Conservation (phyloP, 2,888 invertebrate genomes). For the Mimumesa dahlbomi region DNA sequence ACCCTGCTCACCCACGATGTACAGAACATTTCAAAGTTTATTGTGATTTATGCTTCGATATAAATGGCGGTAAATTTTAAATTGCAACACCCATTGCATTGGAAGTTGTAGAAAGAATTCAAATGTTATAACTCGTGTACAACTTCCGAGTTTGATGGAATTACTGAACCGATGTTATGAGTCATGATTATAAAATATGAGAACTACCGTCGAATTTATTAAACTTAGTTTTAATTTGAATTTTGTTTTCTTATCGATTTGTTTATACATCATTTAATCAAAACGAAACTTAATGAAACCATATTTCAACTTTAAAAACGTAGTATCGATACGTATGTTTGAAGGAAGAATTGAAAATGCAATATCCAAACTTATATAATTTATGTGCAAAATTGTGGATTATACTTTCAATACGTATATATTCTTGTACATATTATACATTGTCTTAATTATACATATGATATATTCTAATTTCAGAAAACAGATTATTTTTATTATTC, state of each 20-base stretch:
- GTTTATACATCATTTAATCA: not conserved
- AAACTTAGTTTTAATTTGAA: not conserved
- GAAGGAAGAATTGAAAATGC: too few species aligned
- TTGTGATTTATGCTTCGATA: slow-evolving; percentile 26
- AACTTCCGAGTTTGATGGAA: too few species aligned
- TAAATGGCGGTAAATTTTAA: slow-evolving; percentile 26
- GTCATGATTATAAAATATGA: too few species aligned
- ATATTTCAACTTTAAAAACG: too few species aligned
- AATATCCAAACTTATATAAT: not conserved
- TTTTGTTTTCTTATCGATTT: not conserved
- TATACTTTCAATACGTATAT: slow-evolving; percentile 9
- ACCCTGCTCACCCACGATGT: slow-evolving; percentile 33
- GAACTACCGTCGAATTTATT: too few species aligned
- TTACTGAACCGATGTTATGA: too few species aligned
- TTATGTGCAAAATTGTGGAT: not conserved
- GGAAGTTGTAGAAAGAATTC: not conserved
- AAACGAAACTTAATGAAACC: not conserved
- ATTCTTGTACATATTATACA: slow-evolving; percentile 12
- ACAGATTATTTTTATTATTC: not conserved
- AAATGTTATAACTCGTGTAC: too few species aligned
- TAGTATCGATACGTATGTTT: too few species aligned
- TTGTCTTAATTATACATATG: slow-evolving; percentile 11
- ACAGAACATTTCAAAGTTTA: too few species aligned
- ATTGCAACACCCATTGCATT: not conserved
- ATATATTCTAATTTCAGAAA: slow-evolving; percentile 10